These are phyloP conservation scores for Paradoxurus hermaphroditus DNA, from an alignment of 2,113 vertebrate genomes.

Conservation along the genomic window DNA sequence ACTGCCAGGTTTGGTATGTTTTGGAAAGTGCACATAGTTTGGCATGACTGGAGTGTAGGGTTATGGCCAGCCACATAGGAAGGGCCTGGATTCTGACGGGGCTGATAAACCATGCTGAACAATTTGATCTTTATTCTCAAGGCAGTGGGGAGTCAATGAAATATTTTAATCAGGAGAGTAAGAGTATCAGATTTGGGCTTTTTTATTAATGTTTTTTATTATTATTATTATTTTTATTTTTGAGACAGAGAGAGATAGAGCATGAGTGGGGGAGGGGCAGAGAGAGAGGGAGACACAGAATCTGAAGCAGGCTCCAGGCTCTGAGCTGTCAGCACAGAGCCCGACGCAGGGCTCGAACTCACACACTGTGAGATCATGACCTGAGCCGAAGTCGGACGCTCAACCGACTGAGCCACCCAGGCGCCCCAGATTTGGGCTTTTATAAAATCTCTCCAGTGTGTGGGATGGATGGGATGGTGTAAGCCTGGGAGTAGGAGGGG, in stretches of 20 bases:
- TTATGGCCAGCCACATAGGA: not conserved
- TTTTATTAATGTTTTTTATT: no score
- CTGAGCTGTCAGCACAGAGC: no score
- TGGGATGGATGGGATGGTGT: not conserved
- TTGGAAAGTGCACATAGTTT: not conserved
- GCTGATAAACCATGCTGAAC: not conserved
- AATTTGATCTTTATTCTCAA: not conserved
- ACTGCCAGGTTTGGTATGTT: not conserved
- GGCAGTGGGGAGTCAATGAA: not conserved
- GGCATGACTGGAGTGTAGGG: not conserved
- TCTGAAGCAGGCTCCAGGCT: no score
- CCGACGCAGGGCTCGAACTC: no score
- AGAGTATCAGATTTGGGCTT: not conserved
- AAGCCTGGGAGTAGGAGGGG: not conserved
- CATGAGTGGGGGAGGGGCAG: no score
- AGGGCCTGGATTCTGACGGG: not conserved
- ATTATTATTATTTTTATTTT: no score
- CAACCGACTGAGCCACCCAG: no score
- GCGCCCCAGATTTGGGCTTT: not conserved
- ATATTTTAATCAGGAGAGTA: not conserved
- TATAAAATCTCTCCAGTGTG: not conserved
- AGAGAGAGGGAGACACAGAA: no score
- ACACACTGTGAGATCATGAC: no score
- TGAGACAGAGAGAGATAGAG: no score
- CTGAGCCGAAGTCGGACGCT: no score